Evolutionary conservation across 2,888 invertebrate species (phyloP).

Genomic region (Sinelater perroti): DNA sequence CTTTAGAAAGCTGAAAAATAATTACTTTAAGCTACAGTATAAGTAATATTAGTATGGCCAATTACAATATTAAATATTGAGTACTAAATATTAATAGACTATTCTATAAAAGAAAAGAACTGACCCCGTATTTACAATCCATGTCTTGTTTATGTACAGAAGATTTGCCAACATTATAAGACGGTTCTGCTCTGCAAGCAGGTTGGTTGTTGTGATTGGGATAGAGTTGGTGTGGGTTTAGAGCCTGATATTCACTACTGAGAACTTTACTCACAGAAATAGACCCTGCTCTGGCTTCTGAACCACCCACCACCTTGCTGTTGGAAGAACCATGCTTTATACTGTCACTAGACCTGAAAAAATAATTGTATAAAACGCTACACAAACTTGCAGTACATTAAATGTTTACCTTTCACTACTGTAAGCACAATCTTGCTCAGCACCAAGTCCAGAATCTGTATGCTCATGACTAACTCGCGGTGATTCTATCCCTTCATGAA

Average conservation of each 20-base stretch:
- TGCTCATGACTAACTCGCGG: slow-evolving; percentile 75
- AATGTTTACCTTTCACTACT: slow-evolving; percentile 71
- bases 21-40: slow-evolving; percentile 31
- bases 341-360: slow-evolving; percentile 67
- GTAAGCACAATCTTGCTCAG: slow-evolving; percentile 79
- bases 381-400: slow-evolving; percentile 6
- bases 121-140: slow-evolving; percentile 50
- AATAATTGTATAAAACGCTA: slow-evolving; percentile 3
- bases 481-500: slow-evolving; percentile 46
- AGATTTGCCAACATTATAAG: slow-evolving; percentile 44
- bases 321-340: slow-evolving; percentile 57
- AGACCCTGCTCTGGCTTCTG: slow-evolving; percentile 41
- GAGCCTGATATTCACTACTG: slow-evolving; percentile 46
- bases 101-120: slow-evolving; percentile 39
- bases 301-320: slow-evolving; percentile 39
- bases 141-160: slow-evolving; percentile 48
- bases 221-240: slow-evolving; percentile 47
- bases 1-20: slow-evolving; percentile 46
- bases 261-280: slow-evolving; percentile 49
- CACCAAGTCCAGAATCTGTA: slow-evolving; percentile 79
- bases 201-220: slow-evolving; percentile 44
- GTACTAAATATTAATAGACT: too few species aligned
- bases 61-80: slow-evolving; percentile 18
- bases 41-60: slow-evolving; percentile 21
- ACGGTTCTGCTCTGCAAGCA: slow-evolving; percentile 41